phyloP scores from a whole-genome alignment of 2,797 vertebrate genomes.

The Garrulus glandarius region DNA sequence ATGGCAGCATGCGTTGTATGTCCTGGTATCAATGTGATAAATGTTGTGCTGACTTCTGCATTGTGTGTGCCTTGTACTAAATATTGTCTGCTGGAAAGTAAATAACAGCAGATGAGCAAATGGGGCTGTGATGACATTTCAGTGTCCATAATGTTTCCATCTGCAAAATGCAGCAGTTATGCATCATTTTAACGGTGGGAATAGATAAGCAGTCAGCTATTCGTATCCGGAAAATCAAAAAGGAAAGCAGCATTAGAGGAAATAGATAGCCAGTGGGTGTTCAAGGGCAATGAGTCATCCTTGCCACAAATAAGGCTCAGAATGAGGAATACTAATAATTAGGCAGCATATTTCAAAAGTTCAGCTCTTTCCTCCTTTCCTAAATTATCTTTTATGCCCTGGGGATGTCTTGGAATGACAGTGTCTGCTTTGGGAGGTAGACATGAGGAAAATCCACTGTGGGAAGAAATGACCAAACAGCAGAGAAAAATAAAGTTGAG shows the following conservation, averaged over 20 bases:
- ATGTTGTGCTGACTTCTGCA: conserved; percentile 44
- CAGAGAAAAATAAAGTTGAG: neutral
- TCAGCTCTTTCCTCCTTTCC: neutral
- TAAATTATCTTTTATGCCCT: conserved; percentile 20
- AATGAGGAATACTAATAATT: conserved; percentile 39
- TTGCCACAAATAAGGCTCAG: conserved; percentile 14
- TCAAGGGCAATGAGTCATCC: conserved; percentile 48
- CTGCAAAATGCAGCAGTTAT: conserved; percentile 26
- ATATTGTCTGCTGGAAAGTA: conserved; percentile 30
- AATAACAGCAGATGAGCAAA: conserved; percentile 59
- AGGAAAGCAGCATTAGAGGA: conserved; percentile 33
- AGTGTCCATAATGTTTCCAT: conserved; percentile 42
- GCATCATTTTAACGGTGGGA: conserved; percentile 26
- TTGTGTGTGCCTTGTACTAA: conserved; percentile 3
- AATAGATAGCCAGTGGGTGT: conserved; percentile 48
- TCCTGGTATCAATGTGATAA: conserved; percentile 3
- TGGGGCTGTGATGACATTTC: conserved; percentile 33
- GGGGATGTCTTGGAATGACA: neutral
- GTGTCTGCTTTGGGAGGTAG: neutral
- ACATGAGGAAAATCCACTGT: neutral
- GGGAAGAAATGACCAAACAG: neutral
- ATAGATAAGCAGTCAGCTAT: conserved; percentile 27
- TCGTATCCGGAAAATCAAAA: conserved; percentile 17
- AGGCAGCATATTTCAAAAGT: conserved; percentile 35
- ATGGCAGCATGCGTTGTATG: neutral